A percentile compares a stretch with the other conserved stretches of the same genome.
These are phyloP conservation scores for Gallinago paraguaiae DNA, from an alignment of 2,113 vertebrate genomes.

Conservation along the genomic window DNA sequence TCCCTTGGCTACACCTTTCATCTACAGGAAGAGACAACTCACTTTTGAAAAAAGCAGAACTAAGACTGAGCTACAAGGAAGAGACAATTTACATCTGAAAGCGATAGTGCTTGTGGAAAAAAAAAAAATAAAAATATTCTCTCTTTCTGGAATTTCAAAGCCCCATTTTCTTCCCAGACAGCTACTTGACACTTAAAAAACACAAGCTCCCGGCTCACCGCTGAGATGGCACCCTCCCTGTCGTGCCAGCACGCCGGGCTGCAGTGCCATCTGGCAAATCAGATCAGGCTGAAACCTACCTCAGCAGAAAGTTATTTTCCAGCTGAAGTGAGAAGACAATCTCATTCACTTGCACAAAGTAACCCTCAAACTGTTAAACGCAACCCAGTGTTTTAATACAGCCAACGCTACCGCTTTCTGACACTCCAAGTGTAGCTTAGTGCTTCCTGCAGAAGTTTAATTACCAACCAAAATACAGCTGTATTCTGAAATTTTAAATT, in stretches of 20 bases:
- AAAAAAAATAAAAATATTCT: neutral
- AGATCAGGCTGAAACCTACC: neutral
- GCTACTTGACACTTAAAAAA: neutral
- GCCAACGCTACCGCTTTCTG: neutral
- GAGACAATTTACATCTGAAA: neutral
- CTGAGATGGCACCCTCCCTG: neutral
- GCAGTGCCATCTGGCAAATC: neutral
- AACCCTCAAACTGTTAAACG: neutral
- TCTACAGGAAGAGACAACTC: neutral
- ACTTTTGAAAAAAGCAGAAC: neutral
- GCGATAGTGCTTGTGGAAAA: neutral
- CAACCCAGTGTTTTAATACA: neutral
- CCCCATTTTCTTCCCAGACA: neutral
- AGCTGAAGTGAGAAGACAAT: neutral
- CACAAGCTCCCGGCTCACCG: neutral
- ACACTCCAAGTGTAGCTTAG: fast-evolving
- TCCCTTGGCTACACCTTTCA: neutral
- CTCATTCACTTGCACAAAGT: neutral
- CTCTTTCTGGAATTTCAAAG: neutral
- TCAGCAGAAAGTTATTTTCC: neutral
- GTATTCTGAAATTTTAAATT: neutral
- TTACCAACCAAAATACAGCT: neutral
- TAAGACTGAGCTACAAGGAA: neutral
- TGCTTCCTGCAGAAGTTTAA: neutral
- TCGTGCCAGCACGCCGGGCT: neutral